Conservation (phyloP, 2,113 vertebrate species). For the Oncorhynchus nerka region DNA sequence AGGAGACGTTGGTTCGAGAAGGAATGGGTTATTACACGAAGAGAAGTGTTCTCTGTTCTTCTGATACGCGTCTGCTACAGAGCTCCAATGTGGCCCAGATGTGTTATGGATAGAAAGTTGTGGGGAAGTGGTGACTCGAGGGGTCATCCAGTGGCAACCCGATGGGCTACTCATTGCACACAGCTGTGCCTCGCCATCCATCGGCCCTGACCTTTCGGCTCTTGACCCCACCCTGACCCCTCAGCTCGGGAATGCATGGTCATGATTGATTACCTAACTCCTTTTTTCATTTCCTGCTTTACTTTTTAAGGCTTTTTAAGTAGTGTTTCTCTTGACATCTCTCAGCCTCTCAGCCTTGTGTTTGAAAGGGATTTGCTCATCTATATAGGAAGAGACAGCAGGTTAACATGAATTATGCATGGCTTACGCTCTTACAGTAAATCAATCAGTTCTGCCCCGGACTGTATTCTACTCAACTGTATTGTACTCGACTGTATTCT, state of each 20-base stretch:
- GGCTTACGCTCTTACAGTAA: constrained; percentile 55
- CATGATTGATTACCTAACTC: constrained; percentile 69
- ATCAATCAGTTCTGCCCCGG: constrained; percentile 60
- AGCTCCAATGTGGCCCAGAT: constrained; percentile 75
- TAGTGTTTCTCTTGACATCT: constrained; percentile 28
- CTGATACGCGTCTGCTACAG: constrained; percentile 58
- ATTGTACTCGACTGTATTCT: no score
- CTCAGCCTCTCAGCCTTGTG: constrained; percentile 21
- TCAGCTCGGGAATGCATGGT: constrained; percentile 63
- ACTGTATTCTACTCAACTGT: constrained; percentile 42
- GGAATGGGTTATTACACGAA: constrained; percentile 64
- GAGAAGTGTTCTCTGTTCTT: constrained; percentile 52
- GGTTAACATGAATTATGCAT: constrained; percentile 64
- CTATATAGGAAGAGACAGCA: no score
- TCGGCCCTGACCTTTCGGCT: constrained; percentile 65
- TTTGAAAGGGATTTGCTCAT: constrained; percentile 53
- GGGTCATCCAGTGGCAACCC: constrained; percentile 60
- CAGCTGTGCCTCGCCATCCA: constrained; percentile 69
- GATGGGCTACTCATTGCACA: constrained; percentile 67
- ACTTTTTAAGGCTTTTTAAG: constrained; percentile 29
- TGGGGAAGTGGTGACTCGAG: constrained; percentile 52
- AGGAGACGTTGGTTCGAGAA: no score
- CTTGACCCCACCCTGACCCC: constrained; percentile 52
- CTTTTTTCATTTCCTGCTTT: constrained; percentile 69
- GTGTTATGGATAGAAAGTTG: constrained; percentile 69